Conservation (phyloP, 2,113 vertebrate species). For the Campylomormyrus tamandua region DNA sequence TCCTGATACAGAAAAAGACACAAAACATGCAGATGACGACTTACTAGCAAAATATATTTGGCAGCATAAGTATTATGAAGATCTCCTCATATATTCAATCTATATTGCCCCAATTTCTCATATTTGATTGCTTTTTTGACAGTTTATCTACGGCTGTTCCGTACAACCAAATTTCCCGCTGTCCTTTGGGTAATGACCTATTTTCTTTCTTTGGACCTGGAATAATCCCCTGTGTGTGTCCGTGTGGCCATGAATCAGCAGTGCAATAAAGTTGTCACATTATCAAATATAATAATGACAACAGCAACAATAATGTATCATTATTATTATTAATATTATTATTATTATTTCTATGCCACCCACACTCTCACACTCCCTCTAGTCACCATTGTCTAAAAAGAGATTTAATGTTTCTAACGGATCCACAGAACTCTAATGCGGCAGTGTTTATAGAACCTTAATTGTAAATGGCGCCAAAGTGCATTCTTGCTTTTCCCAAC, state of each 20-base stretch:
- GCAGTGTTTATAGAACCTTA: background rate
- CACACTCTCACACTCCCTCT: background rate
- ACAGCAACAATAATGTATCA: too few relatives aligned
- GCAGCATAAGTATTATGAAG: background rate
- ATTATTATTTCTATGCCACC: background rate
- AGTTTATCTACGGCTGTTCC: background rate
- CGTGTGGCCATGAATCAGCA: background rate
- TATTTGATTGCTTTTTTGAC: background rate
- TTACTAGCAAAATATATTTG: background rate
- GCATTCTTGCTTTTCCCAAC: background rate
- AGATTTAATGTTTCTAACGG: background rate
- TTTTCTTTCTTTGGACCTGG: background rate
- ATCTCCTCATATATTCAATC: background rate
- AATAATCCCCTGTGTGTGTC: background rate
- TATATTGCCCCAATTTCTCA: background rate
- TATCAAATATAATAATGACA: too few relatives aligned
- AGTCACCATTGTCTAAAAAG: background rate
- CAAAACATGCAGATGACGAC: background rate
- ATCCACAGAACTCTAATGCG: background rate
- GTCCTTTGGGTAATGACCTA: background rate
- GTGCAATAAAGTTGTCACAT: background rate
- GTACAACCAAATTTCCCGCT: background rate
- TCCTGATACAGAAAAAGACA: background rate
- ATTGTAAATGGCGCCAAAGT: background rate
- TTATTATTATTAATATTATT: background rate